phyloP scores from a whole-genome alignment of 2,113 vertebrate species.

The Meriones unguiculatus region DNA sequence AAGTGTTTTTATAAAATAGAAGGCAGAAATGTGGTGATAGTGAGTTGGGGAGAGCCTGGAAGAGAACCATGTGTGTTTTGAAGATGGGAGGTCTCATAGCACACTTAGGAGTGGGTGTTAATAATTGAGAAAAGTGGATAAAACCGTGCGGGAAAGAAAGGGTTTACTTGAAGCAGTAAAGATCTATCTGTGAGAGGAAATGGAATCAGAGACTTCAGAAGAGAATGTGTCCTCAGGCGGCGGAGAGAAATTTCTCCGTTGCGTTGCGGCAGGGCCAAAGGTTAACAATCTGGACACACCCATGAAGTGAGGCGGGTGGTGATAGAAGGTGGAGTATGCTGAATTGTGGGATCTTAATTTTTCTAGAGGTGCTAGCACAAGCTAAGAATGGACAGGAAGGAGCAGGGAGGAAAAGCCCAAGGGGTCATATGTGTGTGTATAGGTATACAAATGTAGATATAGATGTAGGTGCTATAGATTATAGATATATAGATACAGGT shows the following conservation, averaged over 20 bases:
- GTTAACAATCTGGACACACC: neutral
- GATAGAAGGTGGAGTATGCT: neutral
- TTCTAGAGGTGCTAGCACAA: conserved; percentile 1
- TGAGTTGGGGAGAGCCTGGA: neutral
- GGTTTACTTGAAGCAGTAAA: neutral
- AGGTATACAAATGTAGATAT: neutral
- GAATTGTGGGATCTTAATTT: neutral
- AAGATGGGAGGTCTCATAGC: neutral
- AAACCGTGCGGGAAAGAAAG: neutral
- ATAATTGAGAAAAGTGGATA: neutral
- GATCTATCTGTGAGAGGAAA: neutral
- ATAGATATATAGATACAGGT: neutral
- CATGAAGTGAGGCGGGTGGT: neutral
- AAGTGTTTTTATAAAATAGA: neutral
- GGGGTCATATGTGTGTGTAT: neutral
- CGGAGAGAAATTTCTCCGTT: neutral
- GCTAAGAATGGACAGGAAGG: neutral
- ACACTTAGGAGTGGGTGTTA: neutral
- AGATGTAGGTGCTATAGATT: too few relatives aligned
- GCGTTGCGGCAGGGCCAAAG: neutral
- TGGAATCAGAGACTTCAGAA: neutral
- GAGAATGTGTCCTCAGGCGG: neutral
- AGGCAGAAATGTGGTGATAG: neutral
- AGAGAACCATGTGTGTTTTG: neutral
- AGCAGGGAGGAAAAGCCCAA: neutral